Evolutionary conservation across 2,888 invertebrate genomes (phyloP).

Genomic region (Cerastoderma edule): DNA sequence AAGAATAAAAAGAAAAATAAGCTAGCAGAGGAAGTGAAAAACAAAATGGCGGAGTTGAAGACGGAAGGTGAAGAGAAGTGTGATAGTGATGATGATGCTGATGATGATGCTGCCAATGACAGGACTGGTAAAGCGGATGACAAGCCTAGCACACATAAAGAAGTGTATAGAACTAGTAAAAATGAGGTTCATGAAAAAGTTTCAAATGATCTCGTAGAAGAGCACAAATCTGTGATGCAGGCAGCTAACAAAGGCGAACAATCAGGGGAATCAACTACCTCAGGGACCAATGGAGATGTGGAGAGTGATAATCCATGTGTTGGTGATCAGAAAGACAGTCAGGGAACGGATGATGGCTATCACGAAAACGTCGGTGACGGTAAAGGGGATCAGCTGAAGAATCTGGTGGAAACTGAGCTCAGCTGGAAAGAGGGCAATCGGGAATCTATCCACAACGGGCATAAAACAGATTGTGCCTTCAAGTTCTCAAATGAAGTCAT

Average conservation of each 20-base stretch:
- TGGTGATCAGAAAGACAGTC: conserved; percentile 7
- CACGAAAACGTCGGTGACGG: conserved; percentile 26
- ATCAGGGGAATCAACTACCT: conserved; percentile 11
- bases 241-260: conserved; percentile 33
- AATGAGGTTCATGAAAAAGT: conserved; percentile 19
- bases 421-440: conserved; percentile 68
- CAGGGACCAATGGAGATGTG: conserved; percentile 46
- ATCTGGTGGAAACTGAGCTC: conserved; percentile 67
- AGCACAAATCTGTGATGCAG: not conserved
- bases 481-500: conserved; percentile 79
- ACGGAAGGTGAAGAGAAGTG: conserved; percentile 43
- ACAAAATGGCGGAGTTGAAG: conserved; percentile 43
- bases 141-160: conserved; percentile 43
- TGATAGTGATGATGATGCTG: conserved; percentile 50
- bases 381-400: conserved; percentile 37
- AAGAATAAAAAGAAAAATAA: conserved; percentile 33
- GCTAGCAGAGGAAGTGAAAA: conserved; percentile 49
- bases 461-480: conserved; percentile 80
- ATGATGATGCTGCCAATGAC: conserved; percentile 17
- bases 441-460: conserved; percentile 59
- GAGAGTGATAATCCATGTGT: conserved; percentile 29
- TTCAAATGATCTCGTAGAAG: conserved; percentile 42
- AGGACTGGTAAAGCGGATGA: conserved; percentile 29
- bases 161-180: conserved; percentile 55
- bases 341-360: conserved; percentile 15